Evolutionary conservation across 2,113 vertebrate genomes (phyloP), one percentile per base, ranked within the genome.

Genomic region (Callorhinus ursinus): DNA sequence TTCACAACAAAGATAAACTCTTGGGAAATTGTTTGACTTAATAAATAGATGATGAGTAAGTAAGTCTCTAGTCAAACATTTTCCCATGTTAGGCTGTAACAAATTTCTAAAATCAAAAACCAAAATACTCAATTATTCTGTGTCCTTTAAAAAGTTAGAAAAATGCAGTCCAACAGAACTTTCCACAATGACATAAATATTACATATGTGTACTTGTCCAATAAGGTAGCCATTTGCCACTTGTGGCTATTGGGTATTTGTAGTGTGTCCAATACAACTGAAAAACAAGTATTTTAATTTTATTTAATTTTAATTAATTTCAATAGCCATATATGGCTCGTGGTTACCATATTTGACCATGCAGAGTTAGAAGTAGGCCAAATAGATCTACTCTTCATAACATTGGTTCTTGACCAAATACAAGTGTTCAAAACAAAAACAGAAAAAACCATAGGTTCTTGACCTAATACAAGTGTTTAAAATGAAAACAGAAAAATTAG

Each of bases 41-140:
- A 42, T 69, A 88, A 95, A 69, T 88, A 69, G 21, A 84, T 53
- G 28, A 33, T 36, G 15, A 74, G 71, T 85, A 71, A 91, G 61
- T 72, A 79, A 90, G 31, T 63, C 21, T 49, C 65, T 92, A 26
- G 39, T 28, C 4, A 91, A 84, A 59, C 1, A 1, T 87, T 95
- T 87, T 88, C 51, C 81, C 26, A 80, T 9, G 14, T 39, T 93
- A 94, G 11, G 46, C n/a, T 15, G 81, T 46, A 93, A 63, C 22
- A 88, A 88, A 51, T 71, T 42, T 87, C 46, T 83, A n/a, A 92
- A 92, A 59, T 63, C 67, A 91, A 95, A 96, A 86, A 28, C 18
- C 71, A 71, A 88, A 93, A 96, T 93, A 91, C 15, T 72, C 59
- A 28, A 53, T 69, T 72, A 65, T 19, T 77, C 13, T 65, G 11